Evolutionary conservation across 2,113 vertebrate genomes (phyloP).

Genomic region (Manacus vitellinus): DNA sequence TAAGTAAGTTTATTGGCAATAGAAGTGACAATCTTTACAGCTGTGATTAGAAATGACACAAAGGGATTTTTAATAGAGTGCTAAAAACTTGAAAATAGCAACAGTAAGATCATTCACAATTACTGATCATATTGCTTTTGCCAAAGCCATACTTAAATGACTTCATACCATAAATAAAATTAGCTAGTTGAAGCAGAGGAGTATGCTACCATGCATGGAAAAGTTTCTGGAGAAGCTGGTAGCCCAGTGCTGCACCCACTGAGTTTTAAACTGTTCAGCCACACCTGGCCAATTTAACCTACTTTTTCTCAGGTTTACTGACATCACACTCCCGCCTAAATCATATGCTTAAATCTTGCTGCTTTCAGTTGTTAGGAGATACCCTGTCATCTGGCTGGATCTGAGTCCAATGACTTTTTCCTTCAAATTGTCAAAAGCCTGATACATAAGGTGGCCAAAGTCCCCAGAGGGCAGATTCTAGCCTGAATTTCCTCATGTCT

Average conservation of each 20-base stretch:
- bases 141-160: background rate
- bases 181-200: background rate
- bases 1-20: background rate
- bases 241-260: background rate
- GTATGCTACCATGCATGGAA: background rate
- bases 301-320: background rate
- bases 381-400: background rate
- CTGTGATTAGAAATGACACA: background rate
- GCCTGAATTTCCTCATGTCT: background rate
- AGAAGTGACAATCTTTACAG: background rate
- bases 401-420: background rate
- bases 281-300: background rate
- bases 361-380: background rate
- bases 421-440: background rate
- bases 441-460: background rate
- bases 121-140: background rate
- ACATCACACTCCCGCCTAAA: background rate
- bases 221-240: background rate
- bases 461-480: background rate
- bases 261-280: background rate
- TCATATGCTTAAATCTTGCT: background rate
- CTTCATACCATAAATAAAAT: background rate
- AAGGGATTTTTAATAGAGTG: background rate
- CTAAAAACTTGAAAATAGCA: background rate
- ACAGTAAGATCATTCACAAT: background rate